Evolutionary conservation across 64 coral and sea anemone genomes (phyloP).

Genomic region (Trachythela sp.): DNA sequence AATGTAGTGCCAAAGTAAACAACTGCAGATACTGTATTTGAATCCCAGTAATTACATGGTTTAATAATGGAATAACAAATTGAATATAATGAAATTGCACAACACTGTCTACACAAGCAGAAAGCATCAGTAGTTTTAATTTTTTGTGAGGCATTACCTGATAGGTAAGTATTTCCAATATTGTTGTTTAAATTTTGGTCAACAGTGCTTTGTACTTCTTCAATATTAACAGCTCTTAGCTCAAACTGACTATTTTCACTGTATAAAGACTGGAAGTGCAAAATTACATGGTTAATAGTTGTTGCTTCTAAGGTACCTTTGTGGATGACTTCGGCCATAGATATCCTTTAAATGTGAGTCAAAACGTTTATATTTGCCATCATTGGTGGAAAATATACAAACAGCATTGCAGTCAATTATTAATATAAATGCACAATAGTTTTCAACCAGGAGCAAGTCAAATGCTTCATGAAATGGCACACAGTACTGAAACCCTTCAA

Average conservation of each 20-base stretch:
- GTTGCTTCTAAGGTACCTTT: not conserved
- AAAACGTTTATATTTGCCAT: not conserved
- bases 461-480: conserved; percentile 43
- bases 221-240: not conserved
- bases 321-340: not conserved
- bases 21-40: not conserved
- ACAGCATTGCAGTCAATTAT: not conserved
- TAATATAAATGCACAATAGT: conserved; percentile 17
- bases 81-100: not conserved
- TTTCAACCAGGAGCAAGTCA: conserved; percentile 36
- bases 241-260: not conserved
- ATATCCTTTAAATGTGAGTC: not conserved
- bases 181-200: not conserved
- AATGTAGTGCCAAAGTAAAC: not conserved
- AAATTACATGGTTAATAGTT: not conserved
- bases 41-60: not conserved
- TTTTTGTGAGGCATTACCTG: not conserved
- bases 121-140: not conserved
- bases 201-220: too few species aligned
- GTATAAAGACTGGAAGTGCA: not conserved
- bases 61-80: too few species aligned
- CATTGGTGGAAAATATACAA: not conserved
- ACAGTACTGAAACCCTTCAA: conserved; percentile 38
- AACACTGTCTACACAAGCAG: not conserved
- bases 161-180: not conserved